A percentile compares a stretch with the other conserved stretches of the same genome.
Conservation (phyloP, 2,113 vertebrate species). For the Seriola dumerili region DNA sequence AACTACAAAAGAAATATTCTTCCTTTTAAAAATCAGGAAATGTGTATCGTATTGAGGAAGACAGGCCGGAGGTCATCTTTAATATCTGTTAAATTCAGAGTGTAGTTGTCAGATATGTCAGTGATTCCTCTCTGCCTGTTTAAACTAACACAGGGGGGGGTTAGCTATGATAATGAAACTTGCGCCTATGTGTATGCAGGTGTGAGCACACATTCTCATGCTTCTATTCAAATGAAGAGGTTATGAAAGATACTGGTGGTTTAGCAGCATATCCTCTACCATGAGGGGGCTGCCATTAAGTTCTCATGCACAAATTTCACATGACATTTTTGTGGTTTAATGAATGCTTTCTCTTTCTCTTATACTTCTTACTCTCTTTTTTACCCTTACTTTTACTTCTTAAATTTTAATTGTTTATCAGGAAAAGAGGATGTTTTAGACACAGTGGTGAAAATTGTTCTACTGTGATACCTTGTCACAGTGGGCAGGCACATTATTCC, state of each 20-base stretch:
- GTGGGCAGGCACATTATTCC: not conserved
- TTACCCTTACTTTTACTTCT: not conserved
- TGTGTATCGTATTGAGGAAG: conserved; percentile 78
- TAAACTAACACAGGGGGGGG: conserved; percentile 68
- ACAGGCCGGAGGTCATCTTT: conserved; percentile 90
- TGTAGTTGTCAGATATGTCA: conserved; percentile 74
- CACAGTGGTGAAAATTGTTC: not conserved
- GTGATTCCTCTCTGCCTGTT: conserved; percentile 48
- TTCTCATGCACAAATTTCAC: conserved; percentile 25
- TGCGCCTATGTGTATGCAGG: conserved; percentile 27
- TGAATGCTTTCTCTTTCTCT: not conserved
- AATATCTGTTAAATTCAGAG: conserved; percentile 83
- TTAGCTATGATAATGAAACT: conserved; percentile 70
- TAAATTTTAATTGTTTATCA: not conserved
- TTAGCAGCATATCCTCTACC: conserved; percentile 8
- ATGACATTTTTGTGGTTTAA: conserved; percentile 24
- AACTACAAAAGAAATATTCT: conserved; percentile 64
- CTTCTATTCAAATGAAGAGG: conserved; percentile 57
- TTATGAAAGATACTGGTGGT: conserved; percentile 22
- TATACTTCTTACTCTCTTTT: not conserved
- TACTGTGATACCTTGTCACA: not conserved
- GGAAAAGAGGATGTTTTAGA: not conserved
- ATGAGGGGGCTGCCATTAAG: conserved; percentile 1
- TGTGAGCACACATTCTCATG: conserved; percentile 34
- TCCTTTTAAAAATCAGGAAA: conserved; percentile 63